Percentiles rank a stretch among this genome's conserved stretches.
phyloP scores from a whole-genome alignment of 2,113 vertebrate genomes.

The Pluvialis apricaria region DNA sequence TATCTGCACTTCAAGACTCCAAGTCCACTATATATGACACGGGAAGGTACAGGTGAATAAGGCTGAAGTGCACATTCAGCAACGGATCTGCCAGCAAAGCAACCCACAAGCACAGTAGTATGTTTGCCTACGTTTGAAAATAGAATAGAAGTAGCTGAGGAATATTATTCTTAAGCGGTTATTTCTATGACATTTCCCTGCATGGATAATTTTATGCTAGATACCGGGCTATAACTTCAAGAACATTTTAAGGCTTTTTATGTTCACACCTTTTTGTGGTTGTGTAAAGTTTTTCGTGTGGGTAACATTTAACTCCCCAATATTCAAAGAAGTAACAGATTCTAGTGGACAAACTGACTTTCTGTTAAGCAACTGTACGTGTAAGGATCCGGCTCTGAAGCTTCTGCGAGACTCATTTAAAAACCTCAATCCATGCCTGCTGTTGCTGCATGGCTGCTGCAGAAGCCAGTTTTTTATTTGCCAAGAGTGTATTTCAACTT shows the following conservation, averaged over 20 bases:
- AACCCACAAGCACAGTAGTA: background rate
- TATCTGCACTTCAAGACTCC: background rate
- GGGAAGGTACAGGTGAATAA: background rate
- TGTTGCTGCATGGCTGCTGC: background rate
- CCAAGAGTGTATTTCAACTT: background rate
- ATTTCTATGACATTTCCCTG: background rate
- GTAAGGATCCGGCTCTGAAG: background rate
- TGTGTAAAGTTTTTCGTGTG: background rate
- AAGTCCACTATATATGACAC: background rate
- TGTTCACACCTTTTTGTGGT: background rate
- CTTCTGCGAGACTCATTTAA: background rate
- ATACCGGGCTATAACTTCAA: background rate
- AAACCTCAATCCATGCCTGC: background rate
- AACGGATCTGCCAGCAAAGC: background rate
- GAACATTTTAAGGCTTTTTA: background rate
- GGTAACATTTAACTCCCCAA: background rate
- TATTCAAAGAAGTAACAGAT: background rate
- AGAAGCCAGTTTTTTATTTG: background rate
- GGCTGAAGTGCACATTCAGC: background rate
- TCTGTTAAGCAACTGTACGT: background rate
- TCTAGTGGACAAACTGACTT: background rate
- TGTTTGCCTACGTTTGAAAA: background rate
- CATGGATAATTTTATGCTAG: background rate
- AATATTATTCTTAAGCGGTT: background rate
- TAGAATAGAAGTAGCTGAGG: background rate